phyloP scores from a whole-genome alignment of 2,888 invertebrate genomes.

The Tillus elongatus region DNA sequence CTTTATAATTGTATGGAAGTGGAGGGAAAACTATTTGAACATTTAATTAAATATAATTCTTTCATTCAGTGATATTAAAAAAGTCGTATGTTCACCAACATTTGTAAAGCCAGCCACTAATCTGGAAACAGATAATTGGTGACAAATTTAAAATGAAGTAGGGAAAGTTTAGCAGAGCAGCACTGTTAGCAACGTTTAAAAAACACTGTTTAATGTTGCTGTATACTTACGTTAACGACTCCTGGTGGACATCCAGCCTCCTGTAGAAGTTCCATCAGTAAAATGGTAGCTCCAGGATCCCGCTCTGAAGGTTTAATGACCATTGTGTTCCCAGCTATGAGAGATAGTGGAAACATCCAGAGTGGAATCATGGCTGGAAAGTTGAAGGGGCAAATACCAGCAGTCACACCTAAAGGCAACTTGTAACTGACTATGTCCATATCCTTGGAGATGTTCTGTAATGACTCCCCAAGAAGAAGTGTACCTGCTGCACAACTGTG shows the following conservation, averaged over 20 bases:
- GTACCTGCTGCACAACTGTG: slow-evolving; percentile 91
- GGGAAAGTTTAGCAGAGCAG: too few relatives aligned
- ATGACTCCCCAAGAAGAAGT: slow-evolving; percentile 86
- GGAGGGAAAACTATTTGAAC: too few relatives aligned
- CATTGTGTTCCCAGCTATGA: slow-evolving; percentile 90
- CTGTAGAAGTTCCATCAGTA: slow-evolving; percentile 84
- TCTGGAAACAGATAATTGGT: too few relatives aligned
- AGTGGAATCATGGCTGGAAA: slow-evolving; percentile 99
- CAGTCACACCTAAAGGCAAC: slow-evolving; percentile 86
- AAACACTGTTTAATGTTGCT: slow-evolving; percentile 1
- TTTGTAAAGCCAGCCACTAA: too few relatives aligned
- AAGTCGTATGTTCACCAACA: too few relatives aligned
- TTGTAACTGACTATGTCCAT: slow-evolving; percentile 95
- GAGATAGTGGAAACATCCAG: slow-evolving; percentile 84
- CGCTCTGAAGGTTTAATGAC: slow-evolving; percentile 95
- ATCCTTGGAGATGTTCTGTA: slow-evolving; percentile 79
- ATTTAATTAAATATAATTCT: too few relatives aligned
- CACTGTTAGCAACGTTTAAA: too few relatives aligned
- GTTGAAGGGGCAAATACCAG: slow-evolving; percentile 96
- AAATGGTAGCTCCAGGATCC: slow-evolving; percentile 93
- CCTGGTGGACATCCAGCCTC: slow-evolving; percentile 96
- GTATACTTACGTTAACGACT: slow-evolving; percentile 67
- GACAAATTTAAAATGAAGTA: too few relatives aligned
- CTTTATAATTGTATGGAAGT: too few relatives aligned
- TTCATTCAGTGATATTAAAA: too few relatives aligned